A percentile compares a stretch with the other conserved stretches of the same genome.
These are phyloP conservation scores for Drosophila melanica DNA, from an alignment of 1,140 invertebrate genomes.

Conservation along the genomic window DNA sequence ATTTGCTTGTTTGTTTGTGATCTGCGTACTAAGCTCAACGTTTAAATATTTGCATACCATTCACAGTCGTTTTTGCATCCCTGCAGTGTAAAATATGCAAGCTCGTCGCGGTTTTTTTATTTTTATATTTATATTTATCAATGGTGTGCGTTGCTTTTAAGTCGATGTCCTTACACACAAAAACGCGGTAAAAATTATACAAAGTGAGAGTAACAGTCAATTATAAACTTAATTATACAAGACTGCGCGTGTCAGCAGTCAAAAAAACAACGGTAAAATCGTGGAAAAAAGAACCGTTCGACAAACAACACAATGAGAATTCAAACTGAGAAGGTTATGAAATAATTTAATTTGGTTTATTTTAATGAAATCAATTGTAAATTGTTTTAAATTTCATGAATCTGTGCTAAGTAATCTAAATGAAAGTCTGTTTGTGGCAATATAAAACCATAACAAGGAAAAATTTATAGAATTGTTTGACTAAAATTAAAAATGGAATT, in stretches of 20 bases:
- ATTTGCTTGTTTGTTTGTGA: neutral
- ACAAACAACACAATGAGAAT: no score
- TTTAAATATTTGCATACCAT: neutral
- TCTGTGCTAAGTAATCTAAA: no score
- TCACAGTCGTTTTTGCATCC: neutral
- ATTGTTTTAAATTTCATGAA: no score
- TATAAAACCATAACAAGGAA: no score
- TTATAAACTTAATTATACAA: conserved; percentile 14
- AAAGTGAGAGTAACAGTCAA: conserved; percentile 2
- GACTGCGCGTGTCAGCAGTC: neutral
- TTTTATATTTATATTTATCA: neutral
- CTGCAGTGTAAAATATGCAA: neutral
- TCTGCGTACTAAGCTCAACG: neutral
- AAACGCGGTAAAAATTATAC: conserved; percentile 29
- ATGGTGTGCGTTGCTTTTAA: no score
- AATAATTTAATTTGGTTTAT: no score
- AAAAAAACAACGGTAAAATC: no score
- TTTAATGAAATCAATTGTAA: no score
- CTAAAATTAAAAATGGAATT: neutral
- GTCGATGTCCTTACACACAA: no score
- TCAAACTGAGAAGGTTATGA: no score
- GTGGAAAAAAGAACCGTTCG: neutral
- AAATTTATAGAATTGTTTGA: no score
- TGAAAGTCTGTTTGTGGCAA: no score
- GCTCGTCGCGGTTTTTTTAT: neutral